Conservation (phyloP, 1,140 invertebrate species). For the Neodiprion pinetum region DNA sequence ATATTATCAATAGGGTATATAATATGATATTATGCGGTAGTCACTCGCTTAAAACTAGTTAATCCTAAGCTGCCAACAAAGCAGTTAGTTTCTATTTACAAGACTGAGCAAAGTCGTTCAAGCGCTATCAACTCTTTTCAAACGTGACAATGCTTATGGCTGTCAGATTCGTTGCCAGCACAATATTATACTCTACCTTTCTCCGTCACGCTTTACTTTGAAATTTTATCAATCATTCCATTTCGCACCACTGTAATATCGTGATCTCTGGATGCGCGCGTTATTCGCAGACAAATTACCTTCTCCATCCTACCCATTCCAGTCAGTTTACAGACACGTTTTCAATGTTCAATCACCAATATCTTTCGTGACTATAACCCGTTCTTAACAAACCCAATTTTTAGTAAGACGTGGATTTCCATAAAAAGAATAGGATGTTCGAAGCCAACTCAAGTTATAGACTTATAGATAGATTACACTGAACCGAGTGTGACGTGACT, state of each 20-base stretch:
- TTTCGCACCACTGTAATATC: background rate
- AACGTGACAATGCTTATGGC: background rate
- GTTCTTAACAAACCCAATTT: too few relatives aligned
- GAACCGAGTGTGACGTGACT: too few relatives aligned
- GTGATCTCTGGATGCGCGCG: too few relatives aligned
- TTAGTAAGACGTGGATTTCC: too few relatives aligned
- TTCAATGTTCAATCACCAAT: too few relatives aligned
- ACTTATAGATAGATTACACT: background rate
- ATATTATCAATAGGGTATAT: background rate
- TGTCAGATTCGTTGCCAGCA: too few relatives aligned
- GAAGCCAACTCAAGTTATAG: background rate
- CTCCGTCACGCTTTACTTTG: background rate
- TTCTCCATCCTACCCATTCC: too few relatives aligned
- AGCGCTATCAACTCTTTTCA: background rate
- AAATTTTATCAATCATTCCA: background rate
- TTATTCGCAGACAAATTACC: too few relatives aligned
- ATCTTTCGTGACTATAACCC: too few relatives aligned
- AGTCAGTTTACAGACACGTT: too few relatives aligned
- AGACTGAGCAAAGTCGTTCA: background rate
- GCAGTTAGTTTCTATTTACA: constrained; percentile 1
- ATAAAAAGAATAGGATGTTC: background rate
- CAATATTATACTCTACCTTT: background rate
- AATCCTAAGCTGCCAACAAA: background rate
- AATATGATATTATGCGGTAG: constrained; percentile 16
- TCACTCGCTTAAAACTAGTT: constrained; percentile 31